Evolutionary conservation across 1,140 invertebrate genomes (phyloP), one percentile per base, ranked within the genome.

Genomic region (Drosophila ohnishii): DNA sequence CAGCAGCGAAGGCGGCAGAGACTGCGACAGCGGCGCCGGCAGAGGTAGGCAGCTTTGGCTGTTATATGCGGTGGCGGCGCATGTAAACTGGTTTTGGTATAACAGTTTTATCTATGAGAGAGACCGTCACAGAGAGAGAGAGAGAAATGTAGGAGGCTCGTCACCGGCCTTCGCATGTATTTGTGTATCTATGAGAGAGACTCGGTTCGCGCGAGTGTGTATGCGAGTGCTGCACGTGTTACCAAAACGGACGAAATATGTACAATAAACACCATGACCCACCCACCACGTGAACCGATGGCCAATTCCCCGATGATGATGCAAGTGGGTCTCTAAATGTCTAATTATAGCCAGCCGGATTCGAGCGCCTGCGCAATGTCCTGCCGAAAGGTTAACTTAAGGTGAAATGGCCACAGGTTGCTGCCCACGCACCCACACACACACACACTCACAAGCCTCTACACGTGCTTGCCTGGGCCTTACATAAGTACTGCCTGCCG

Each of bases 81-180:
- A 72, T 84, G 62, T 71, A 80, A 84, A 83, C 80, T 80, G 61
- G 76, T 83, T 83, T 78, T 59, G 58, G 60, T 79, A 55, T 80
- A 75, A 58, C 59, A 76, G 44, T 50, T 64, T 40, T 39, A 14
- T 39, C 37, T 65, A 64, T 70, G 19, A 59, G 11, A 62, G 37
- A 22, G 44, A 25, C 25, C 19, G 25, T 19, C 28, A 7, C 7
- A 55, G 60, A 39, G 22, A 25, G 19, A n/a, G 10, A 40, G 25
- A 19, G 25, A 10, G 14, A 22, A 53, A 22, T 16, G 44, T 80
- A 80, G 78, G 77, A 80, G 80, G 80, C 80, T 83, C 80, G 78
- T 83, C 80, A 63, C 70, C 72, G 72, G 71, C 61, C 53, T 44
- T 59, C 22, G 65, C 34, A 34, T 56, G 66, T 64, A 11, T 59